Conservation (phyloP, 2,888 invertebrate species). For the Trilocha varians region DNA sequence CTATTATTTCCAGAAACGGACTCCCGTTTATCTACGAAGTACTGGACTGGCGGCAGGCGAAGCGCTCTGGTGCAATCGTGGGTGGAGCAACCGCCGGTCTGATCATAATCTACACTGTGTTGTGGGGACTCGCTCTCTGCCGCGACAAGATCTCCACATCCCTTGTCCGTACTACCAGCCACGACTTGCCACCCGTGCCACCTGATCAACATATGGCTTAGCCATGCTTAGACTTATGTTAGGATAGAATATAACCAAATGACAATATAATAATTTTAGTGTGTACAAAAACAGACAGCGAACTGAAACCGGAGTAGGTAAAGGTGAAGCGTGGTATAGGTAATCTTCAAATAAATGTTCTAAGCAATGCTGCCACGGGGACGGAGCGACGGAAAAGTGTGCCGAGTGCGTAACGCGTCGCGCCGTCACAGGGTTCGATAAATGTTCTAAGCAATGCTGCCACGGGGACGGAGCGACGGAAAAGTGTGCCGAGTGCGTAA, state of each 20-base stretch:
- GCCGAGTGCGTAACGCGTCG: too few relatives aligned
- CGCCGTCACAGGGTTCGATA: too few relatives aligned
- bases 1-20: conserved; percentile 56
- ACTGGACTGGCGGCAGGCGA: conserved; percentile 81
- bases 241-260: neutral
- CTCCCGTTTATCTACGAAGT: conserved; percentile 81
- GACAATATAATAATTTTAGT: too few relatives aligned
- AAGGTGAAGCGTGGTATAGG: too few relatives aligned
- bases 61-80: conserved; percentile 66
- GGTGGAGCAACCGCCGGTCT: conserved; percentile 32
- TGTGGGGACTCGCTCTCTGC: conserved; percentile 37
- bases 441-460: too few relatives aligned
- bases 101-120: conserved; percentile 31
- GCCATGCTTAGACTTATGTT: neutral
- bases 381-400: too few relatives aligned
- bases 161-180: conserved; percentile 38
- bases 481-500: too few relatives aligned
- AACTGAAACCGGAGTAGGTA: too few relatives aligned
- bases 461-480: too few relatives aligned
- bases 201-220: conserved; percentile 23
- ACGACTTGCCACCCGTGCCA: conserved; percentile 34
- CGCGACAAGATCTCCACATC: conserved; percentile 37
- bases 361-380: too few relatives aligned
- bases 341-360: too few relatives aligned
- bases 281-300: too few relatives aligned